Base-by-base conservation (phyloP, 2,113 vertebrate genomes). In the Salvelinus alpinus region DNA sequence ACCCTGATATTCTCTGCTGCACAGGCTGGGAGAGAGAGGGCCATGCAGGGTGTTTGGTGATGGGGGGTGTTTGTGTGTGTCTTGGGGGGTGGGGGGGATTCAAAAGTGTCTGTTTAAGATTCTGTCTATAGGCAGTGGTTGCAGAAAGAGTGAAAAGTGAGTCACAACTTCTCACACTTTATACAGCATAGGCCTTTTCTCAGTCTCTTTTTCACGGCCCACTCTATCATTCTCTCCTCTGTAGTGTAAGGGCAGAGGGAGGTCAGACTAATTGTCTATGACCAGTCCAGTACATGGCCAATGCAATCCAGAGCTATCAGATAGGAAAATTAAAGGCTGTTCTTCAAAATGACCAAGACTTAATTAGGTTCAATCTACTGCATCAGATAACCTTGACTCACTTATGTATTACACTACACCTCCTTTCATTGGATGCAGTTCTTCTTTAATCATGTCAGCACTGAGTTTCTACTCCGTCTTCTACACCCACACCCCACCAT, bases 281-380 rank as follows among this genome's bases (percentile, higher is more conserved):
- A 11, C 38, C 38, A 44, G 38, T 44, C 38, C 2, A 44, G 8
- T 44, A 44, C 38, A 44, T 18, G 51, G 51, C 51, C 51, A 54
- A 54, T 1, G 51, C 24, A 24, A 24, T 24, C 51, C 64, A 68
- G 59, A 79, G 64, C 60, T 67, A 75, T 48, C 29, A 78, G 59
- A 76, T 81, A 69, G 38, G 9, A 62, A 80, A 73, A 78, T 81
- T 73, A 88, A 83, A 82, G 76, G 59, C 48, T 59, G n/a, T 27
- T 67, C 65, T 47, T 18, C 77, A 72, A 67, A 76, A 74, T 0
- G 0, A 54, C 64, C 73, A 69, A 18, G 71, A 82, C 73, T 82
- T 78, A 81, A 82, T 73, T 59, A 20, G 24, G 25, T 81, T 70
- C 78, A 84, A 79, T 89, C 73, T 67, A 20, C 31, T 14, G 11